phyloP scores from a whole-genome alignment of 2,888 invertebrate species.

The Andrena fulva region DNA sequence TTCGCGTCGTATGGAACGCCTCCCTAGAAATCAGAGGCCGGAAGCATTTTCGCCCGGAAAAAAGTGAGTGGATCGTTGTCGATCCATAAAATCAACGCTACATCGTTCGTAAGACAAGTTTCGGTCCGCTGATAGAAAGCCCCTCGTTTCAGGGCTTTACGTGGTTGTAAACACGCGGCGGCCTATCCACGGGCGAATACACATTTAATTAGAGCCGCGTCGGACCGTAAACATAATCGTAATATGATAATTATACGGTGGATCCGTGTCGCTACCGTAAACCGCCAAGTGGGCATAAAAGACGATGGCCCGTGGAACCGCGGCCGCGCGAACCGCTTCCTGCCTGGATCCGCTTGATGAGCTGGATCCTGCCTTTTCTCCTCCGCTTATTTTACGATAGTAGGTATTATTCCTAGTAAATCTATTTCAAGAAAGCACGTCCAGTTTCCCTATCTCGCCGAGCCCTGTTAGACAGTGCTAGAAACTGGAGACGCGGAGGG shows the following conservation, averaged over 20 bases:
- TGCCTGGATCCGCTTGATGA: conserved; percentile 20
- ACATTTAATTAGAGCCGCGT: conserved; percentile 76
- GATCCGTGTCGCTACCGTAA: conserved; percentile 50
- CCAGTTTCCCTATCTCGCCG: no score
- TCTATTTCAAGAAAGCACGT: no score
- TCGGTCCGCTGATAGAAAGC: conserved; percentile 36
- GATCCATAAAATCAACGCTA: conserved; percentile 53
- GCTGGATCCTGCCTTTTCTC: conserved; percentile 1
- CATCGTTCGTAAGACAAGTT: conserved; percentile 41
- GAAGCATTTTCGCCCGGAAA: conserved; percentile 27
- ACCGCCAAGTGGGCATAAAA: conserved; percentile 53
- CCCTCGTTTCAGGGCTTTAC: conserved; percentile 42
- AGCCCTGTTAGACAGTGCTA: no score
- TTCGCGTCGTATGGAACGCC: neutral
- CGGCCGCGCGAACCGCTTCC: conserved; percentile 43
- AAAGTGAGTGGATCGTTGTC: conserved; percentile 23
- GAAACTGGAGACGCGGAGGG: no score
- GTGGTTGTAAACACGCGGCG: conserved; percentile 67
- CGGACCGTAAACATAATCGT: conserved; percentile 77
- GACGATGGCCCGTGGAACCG: conserved; percentile 29
- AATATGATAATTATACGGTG: conserved; percentile 78
- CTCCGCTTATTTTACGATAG: no score
- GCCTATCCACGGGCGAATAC: conserved; percentile 57
- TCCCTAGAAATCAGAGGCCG: conserved; percentile 2
- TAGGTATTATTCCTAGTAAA: no score